Percentiles rank a stretch among this genome's conserved stretches.
phyloP scores from a whole-genome alignment of 1,140 invertebrate genomes.

The Rhagoletis pomonella region DNA sequence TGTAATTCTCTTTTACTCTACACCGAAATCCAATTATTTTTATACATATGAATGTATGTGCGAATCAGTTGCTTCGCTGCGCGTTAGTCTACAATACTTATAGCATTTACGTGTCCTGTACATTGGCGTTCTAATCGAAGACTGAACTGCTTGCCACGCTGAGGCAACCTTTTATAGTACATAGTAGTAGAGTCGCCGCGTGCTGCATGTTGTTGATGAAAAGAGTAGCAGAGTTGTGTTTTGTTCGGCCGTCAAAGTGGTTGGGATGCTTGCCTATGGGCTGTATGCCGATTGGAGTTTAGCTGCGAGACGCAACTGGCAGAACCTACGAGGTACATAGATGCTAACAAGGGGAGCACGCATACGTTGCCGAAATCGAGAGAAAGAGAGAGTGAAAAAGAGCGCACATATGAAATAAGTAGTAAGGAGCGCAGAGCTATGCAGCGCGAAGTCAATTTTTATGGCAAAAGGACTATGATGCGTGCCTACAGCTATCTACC shows the following conservation, averaged over 20 bases:
- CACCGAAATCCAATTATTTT: constrained; percentile 4
- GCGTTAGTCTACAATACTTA: constrained; percentile 2
- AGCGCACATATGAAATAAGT: not conserved
- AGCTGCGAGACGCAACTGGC: not conserved
- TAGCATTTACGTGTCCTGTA: constrained; percentile 42
- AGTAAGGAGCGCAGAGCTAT: not conserved
- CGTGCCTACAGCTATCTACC: not conserved
- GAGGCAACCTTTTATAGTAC: constrained; percentile 49
- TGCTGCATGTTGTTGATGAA: not conserved
- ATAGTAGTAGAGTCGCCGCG: constrained; percentile 23
- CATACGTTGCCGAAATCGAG: not conserved
- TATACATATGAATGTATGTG: not conserved
- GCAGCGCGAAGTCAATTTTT: not conserved
- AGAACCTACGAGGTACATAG: no score
- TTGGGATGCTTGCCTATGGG: not conserved
- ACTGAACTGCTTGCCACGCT: constrained; percentile 22
- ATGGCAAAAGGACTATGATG: constrained; percentile 20
- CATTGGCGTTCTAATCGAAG: constrained; percentile 42
- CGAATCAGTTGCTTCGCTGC: constrained; percentile 30
- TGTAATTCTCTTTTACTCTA: not conserved
- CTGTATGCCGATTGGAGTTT: constrained; percentile 11
- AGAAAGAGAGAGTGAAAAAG: not conserved
- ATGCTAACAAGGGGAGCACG: not conserved
- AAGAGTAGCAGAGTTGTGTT: no score
- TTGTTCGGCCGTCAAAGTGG: no score